Conservation (phyloP, 2,113 vertebrate genomes). For the Tetrao urogallus region DNA sequence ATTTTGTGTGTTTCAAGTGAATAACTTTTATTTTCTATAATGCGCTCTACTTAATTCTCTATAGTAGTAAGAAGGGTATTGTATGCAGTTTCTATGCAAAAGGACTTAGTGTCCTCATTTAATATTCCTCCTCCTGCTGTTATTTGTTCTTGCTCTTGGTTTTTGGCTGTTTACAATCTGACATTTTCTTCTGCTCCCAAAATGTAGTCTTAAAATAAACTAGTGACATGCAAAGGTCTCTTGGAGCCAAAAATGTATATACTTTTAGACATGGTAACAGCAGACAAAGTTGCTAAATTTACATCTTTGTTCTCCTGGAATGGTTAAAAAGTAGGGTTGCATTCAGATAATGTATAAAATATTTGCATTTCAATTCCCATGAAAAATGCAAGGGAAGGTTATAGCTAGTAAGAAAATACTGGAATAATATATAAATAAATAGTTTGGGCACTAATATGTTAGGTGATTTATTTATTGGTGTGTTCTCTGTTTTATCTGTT, state of each 20-base stretch:
- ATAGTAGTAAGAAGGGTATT: not conserved
- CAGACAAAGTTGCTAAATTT: not conserved
- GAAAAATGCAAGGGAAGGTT: not conserved
- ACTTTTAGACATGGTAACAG: not conserved
- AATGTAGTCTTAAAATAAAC: not conserved
- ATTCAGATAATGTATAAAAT: not conserved
- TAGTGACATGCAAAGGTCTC: not conserved
- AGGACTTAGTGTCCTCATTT: not conserved
- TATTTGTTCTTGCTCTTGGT: not conserved
- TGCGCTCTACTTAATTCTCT: not conserved
- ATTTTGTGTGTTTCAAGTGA: not conserved
- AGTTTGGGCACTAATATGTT: not conserved
- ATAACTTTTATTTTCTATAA: not conserved
- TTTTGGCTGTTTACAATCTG: not conserved
- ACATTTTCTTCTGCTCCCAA: not conserved
- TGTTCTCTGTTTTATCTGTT: not conserved
- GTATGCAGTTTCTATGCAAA: not conserved
- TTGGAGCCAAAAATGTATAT: not conserved
- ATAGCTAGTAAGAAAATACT: not conserved
- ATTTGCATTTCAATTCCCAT: not conserved
- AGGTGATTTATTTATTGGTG: not conserved
- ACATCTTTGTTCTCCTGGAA: not conserved
- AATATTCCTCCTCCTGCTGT: not conserved
- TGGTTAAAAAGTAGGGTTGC: not conserved
- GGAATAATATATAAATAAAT: not conserved